Percentiles rank a stretch among this genome's conserved stretches.
phyloP scores from a whole-genome alignment of 2,888 invertebrate genomes.

The Nemotelus nigrinus region DNA sequence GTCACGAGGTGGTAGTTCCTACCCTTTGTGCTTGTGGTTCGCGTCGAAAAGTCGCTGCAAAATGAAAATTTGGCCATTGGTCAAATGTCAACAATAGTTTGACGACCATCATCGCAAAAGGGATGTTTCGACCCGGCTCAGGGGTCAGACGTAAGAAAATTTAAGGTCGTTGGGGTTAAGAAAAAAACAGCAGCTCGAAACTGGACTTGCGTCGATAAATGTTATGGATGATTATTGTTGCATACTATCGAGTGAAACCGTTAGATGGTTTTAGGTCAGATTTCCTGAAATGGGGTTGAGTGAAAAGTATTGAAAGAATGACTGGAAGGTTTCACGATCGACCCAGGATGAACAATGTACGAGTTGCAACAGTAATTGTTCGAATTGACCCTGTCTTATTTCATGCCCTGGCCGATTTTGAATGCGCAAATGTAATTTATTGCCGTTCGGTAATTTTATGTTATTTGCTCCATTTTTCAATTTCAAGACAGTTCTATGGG shows the following conservation, averaged over 20 bases:
- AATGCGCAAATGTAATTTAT: constrained; percentile 37
- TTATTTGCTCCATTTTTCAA: constrained; percentile 40
- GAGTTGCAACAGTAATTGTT: constrained; percentile 29
- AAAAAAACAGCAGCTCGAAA: background rate
- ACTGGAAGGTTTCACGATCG: constrained; percentile 26
- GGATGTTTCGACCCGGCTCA: constrained; percentile 26
- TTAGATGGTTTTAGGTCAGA: constrained; percentile 23
- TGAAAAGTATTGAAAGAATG: constrained; percentile 26
- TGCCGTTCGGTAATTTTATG: background rate
- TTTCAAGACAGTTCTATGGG: background rate
- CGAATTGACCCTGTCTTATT: constrained; percentile 26
- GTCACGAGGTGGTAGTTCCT: background rate
- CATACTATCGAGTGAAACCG: background rate
- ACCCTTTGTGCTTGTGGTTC: background rate
- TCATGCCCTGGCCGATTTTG: constrained; percentile 15
- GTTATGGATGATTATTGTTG: constrained; percentile 24
- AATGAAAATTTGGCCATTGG: constrained; percentile 48
- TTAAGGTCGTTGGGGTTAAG: constrained; percentile 20
- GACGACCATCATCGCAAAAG: constrained; percentile 15
- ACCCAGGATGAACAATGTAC: constrained; percentile 12
- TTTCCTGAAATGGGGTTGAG: constrained; percentile 21
- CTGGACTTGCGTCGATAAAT: background rate
- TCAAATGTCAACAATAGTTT: constrained; percentile 48
- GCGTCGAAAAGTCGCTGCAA: constrained; percentile 31
- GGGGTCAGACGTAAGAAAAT: constrained; percentile 39